Base-by-base conservation (phyloP, 2,888 invertebrate genomes). In the Lepidochitona cinerea region DNA sequence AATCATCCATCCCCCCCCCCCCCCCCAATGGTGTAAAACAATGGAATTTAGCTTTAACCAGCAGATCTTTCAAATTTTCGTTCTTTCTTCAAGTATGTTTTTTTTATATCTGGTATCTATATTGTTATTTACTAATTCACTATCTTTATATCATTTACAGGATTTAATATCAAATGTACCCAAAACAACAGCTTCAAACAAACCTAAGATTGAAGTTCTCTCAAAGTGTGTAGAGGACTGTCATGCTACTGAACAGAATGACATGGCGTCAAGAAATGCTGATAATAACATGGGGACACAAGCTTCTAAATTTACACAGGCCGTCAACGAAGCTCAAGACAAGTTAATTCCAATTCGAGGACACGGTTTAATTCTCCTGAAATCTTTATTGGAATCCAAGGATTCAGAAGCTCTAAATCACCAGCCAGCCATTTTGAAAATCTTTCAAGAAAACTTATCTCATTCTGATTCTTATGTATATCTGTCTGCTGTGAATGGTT, bases 391-490 rank as follows among this genome's bases (percentile, higher is more conserved):
- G 68, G 93, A 94, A 84, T 90, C 90, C 26, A 93, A 92, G 79
- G 94, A 96, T 90, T 82, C 91, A 35, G 93, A 94, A 83, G 93
- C 94, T 12, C 86, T 94, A 76, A 92, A 75, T 32, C 83, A 82
- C 52, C 74, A 75, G 59, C 81, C 85, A n/a, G 92, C 93, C 78
- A 87, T 96, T 70, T 92, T 95, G 73, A 93, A 94, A 83, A 91
- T 96, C 36, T 94, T 96, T 84, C 93, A 94, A 93, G 94, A 95
- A 90, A 94, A 94, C 90, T 89, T 97, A 0, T 94, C 93, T 86
- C 93, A 96, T 83, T 91, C 93, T 14, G 97, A 97, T 87, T 94
- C 96, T 0, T 97, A 95, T 87, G 92, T 97, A 73, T 97, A 96
- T 89, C 90, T 97, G 76, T 92, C 94, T 74, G 94, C 96, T 1